phyloP scores from a whole-genome alignment of 2,888 invertebrate species.

The Noctua janthina region DNA sequence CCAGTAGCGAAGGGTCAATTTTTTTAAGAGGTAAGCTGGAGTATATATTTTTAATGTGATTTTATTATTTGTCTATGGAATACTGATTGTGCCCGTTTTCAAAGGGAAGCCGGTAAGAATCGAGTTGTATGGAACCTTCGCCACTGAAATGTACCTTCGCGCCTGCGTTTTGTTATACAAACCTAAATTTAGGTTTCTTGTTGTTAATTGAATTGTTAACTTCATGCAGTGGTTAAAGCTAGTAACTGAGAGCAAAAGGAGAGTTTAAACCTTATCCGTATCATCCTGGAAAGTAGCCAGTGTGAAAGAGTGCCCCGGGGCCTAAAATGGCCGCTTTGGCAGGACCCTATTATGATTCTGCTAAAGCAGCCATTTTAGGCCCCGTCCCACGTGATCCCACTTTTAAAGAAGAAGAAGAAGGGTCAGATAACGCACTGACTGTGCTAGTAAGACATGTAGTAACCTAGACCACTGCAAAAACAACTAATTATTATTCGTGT shows the following conservation, averaged over 20 bases:
- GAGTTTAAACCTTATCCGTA: background rate
- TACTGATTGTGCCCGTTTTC: no score
- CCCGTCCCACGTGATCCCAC: background rate
- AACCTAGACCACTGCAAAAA: background rate
- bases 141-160: background rate
- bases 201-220: background rate
- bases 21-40: no score
- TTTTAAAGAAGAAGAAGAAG: background rate
- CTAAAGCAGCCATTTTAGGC: background rate
- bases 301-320: background rate
- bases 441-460: background rate
- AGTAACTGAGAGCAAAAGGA: background rate
- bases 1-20: no score
- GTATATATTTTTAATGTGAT: no score
- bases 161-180: conserved; percentile 5
- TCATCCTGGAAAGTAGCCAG: background rate
- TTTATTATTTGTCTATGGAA: no score
- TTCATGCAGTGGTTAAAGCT: background rate
- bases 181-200: background rate
- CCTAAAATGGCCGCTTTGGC: no score
- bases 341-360: background rate
- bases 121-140: no score
- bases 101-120: no score
- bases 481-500: background rate
- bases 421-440: background rate